These are phyloP conservation scores for Drosophila nasuta DNA, from an alignment of 1,140 invertebrate genomes.

Conservation along the genomic window DNA sequence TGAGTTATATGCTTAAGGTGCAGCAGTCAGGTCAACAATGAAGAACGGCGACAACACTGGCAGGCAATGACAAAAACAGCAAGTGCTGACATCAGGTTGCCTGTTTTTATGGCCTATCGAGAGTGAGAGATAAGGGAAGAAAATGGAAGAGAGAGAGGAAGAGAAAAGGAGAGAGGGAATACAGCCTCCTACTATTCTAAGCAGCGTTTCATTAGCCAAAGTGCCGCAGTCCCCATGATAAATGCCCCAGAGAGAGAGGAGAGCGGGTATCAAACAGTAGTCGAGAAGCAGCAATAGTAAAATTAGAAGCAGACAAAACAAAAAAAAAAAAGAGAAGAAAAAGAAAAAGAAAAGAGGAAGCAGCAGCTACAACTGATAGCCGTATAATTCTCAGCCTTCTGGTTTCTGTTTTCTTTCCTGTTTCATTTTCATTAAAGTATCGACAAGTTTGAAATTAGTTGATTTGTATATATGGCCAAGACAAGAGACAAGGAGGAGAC, in stretches of 20 bases:
- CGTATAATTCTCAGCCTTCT: conserved; percentile 9
- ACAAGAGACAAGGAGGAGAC: background rate
- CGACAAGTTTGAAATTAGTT: conserved; percentile 75
- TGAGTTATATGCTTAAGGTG: conserved; percentile 6
- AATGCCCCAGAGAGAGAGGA: conserved; percentile 19
- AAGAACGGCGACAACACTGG: background rate
- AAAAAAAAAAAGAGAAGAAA: too few species aligned
- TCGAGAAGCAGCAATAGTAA: background rate
- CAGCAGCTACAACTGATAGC: conserved; percentile 2
- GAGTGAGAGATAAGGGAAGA: background rate
- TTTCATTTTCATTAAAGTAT: conserved; percentile 68
- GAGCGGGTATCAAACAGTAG: background rate
- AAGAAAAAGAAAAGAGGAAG: background rate
- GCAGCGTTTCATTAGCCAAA: conserved; percentile 68
- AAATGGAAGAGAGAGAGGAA: conserved; percentile 2
- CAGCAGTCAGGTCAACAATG: conserved; percentile 13
- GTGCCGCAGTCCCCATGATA: conserved; percentile 48
- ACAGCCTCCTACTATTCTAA: conserved; percentile 5
- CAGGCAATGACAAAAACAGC: background rate
- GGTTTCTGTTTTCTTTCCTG: conserved; percentile 1
- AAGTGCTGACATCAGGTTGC: conserved; percentile 22
- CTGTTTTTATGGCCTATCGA: conserved; percentile 43
- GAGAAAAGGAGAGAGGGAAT: background rate
- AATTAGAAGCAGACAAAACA: background rate
- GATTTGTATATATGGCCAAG: conserved; percentile 68